Percentiles rank a stretch among this genome's conserved stretches.
Evolutionary conservation across 2,113 vertebrate species (phyloP).

Genomic region (Xiphorhynchus elegans): DNA sequence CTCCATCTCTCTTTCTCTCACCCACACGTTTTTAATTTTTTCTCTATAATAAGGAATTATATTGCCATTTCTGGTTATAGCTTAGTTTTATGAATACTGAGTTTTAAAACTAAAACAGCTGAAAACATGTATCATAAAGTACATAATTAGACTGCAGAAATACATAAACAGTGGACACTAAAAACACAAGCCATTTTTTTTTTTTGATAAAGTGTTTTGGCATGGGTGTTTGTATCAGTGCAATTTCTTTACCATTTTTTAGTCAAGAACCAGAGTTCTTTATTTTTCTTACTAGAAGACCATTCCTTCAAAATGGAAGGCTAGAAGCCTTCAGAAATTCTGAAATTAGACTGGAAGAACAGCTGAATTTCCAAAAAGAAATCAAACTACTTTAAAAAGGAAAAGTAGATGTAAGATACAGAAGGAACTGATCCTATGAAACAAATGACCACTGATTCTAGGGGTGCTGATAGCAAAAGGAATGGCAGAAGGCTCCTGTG

Average conservation of each 20-base stretch:
- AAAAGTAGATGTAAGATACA: neutral
- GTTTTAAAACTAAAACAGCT: neutral
- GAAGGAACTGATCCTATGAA: neutral
- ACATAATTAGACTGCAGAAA: neutral
- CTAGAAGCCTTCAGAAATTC: neutral
- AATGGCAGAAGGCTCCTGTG: conserved; percentile 18
- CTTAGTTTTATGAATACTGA: neutral
- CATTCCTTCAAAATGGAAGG: neutral
- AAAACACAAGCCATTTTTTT: neutral
- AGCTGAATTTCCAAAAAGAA: neutral
- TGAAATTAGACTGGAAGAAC: neutral
- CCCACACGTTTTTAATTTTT: neutral
- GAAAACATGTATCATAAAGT: neutral
- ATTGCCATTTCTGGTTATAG: neutral
- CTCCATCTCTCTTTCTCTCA: neutral
- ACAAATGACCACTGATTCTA: neutral
- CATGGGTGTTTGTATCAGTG: neutral
- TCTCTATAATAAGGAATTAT: neutral
- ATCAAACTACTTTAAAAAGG: neutral
- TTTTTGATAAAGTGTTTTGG: neutral
- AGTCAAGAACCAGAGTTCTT: neutral
- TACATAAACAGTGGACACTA: neutral
- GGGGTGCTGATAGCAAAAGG: neutral
- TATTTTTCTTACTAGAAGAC: neutral
- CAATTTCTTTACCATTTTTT: neutral